Conservation (phyloP, 2,888 invertebrate species). For the Nymphalis polychloros region DNA sequence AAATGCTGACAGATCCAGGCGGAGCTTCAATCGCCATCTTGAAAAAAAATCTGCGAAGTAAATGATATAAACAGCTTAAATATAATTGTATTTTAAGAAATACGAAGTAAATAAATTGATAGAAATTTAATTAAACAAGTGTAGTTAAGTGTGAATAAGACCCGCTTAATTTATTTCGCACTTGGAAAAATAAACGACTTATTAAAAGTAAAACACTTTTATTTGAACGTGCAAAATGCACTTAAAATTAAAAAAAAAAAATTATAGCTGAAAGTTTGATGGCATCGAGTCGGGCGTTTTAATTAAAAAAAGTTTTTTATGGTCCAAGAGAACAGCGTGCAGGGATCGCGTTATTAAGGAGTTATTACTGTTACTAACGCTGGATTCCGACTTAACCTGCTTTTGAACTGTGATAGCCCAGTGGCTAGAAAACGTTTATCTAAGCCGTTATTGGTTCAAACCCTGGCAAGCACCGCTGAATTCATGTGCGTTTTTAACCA, state of each 20-base stretch:
- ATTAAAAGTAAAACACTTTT: slow-evolving; percentile 1
- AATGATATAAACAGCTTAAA: no score
- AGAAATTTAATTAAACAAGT: no score
- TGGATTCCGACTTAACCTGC: background rate
- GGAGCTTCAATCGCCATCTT: no score
- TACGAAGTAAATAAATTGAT: no score
- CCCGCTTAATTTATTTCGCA: background rate
- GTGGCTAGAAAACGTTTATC: no score
- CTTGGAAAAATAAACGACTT: background rate
- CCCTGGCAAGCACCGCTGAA: no score
- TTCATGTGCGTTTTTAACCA: no score
- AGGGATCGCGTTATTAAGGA: slow-evolving; percentile 2
- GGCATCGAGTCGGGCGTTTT: slow-evolving; percentile 1
- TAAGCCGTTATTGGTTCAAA: no score
- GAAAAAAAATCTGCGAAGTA: no score
- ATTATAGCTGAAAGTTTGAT: background rate
- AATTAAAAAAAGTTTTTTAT: slow-evolving; percentile 6
- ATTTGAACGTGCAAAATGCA: slow-evolving; percentile 6
- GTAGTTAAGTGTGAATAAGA: background rate
- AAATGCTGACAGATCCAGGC: no score
- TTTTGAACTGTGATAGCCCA: no score
- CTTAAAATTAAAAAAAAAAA: slow-evolving; percentile 5
- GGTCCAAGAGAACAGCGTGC: slow-evolving; percentile 3
- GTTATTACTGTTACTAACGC: background rate
- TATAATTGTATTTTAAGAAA: no score